A percentile compares a stretch with the other conserved stretches of the same genome.
phyloP scores from a whole-genome alignment of 1,140 invertebrate genomes.

The Drosophila lini region DNA sequence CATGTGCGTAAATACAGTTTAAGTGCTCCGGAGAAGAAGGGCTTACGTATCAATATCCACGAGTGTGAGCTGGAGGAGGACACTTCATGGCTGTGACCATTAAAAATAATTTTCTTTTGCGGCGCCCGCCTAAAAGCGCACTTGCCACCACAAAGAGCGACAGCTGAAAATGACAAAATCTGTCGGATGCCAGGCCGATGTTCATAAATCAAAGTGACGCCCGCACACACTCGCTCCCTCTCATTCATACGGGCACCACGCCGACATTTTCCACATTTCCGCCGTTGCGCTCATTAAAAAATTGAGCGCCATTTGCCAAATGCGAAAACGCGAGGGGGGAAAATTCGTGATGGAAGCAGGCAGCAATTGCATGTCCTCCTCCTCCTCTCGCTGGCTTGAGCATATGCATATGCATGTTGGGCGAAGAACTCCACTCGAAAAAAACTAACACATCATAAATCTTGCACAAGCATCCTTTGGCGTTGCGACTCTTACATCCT shows the following conservation, averaged over 20 bases:
- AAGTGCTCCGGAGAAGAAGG: constrained; percentile 59
- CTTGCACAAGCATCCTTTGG: constrained; percentile 79
- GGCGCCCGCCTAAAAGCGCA: constrained; percentile 49
- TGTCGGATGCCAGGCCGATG: constrained; percentile 63
- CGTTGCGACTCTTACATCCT: constrained; percentile 44
- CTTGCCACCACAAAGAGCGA: constrained; percentile 39
- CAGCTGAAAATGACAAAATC: constrained; percentile 56
- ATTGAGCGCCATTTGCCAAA: constrained; percentile 77
- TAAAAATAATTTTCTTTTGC: constrained; percentile 72
- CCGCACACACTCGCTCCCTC: constrained; percentile 13
- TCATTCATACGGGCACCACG: background rate
- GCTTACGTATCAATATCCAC: constrained; percentile 58
- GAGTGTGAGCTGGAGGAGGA: constrained; percentile 9
- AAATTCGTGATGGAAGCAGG: background rate
- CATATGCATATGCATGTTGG: constrained; percentile 71
- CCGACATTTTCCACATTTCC: constrained; percentile 58
- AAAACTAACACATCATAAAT: constrained; percentile 80
- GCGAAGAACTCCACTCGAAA: constrained; percentile 64
- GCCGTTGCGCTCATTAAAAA: constrained; percentile 73
- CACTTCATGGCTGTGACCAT: constrained; percentile 61
- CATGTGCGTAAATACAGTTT: constrained; percentile 74
- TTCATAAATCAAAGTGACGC: constrained; percentile 76
- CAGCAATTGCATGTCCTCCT: constrained; percentile 59
- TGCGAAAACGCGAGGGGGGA: constrained; percentile 28
- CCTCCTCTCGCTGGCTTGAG: constrained; percentile 43